phyloP scores from a whole-genome alignment of 1,140 invertebrate genomes.

The Littorina saxatilis region DNA sequence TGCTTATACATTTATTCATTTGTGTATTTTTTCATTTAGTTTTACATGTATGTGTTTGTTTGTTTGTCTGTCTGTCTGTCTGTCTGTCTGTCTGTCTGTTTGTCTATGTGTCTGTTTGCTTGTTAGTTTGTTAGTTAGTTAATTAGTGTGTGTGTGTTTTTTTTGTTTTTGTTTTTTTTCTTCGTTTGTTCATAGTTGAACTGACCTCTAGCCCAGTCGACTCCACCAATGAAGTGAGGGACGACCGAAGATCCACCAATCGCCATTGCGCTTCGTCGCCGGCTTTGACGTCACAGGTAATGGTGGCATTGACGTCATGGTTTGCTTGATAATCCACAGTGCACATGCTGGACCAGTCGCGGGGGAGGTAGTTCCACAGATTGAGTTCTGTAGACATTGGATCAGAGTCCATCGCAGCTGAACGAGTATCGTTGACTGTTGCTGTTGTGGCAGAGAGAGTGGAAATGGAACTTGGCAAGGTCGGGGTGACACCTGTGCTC shows the following conservation, averaged over 20 bases:
- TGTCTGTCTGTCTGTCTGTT: too few species aligned
- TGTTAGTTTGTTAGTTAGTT: too few species aligned
- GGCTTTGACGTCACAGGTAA: not conserved
- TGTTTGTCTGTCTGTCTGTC: not conserved
- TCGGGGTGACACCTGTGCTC: too few species aligned
- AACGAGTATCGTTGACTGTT: too few species aligned
- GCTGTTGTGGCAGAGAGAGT: too few species aligned
- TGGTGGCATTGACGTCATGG: conserved; percentile 12
- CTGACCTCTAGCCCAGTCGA: not conserved
- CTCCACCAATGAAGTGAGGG: not conserved
- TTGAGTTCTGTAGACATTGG: not conserved
- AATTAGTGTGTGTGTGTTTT: too few species aligned
- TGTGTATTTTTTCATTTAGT: not conserved
- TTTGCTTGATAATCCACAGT: not conserved
- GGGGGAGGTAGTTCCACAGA: not conserved
- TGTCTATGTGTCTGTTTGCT: too few species aligned
- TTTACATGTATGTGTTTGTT: too few species aligned
- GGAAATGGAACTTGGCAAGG: too few species aligned
- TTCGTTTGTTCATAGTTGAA: too few species aligned
- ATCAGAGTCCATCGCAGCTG: not conserved
- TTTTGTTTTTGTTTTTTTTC: too few species aligned
- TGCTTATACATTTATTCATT: not conserved
- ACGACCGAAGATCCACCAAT: not conserved
- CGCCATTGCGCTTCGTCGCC: conserved; percentile 2
- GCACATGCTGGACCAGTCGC: conserved; percentile 3